These are phyloP conservation scores for Propithecus deckenii DNA, from an alignment of 2,797 vertebrate genomes.

Conservation along the genomic window DNA sequence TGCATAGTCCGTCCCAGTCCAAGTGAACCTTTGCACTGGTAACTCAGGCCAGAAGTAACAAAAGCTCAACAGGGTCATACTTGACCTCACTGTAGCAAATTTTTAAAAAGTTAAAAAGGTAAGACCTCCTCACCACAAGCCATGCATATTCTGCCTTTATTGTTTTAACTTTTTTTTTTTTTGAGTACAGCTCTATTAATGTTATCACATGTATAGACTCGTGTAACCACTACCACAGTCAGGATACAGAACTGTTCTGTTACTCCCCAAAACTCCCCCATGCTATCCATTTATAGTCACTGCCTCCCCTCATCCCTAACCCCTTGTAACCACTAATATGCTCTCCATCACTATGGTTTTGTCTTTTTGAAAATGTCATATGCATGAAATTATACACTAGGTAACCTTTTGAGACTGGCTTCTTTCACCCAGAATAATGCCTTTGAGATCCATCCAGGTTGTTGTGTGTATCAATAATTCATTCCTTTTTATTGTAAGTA, in stretches of 20 bases:
- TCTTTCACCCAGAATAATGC: conserved; percentile 44
- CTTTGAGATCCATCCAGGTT: conserved; percentile 56
- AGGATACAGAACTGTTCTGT: background rate
- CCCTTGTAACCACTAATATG: background rate
- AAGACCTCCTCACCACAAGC: background rate
- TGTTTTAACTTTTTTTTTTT: background rate
- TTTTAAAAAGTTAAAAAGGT: background rate
- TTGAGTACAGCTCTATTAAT: background rate
- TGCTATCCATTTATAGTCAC: background rate
- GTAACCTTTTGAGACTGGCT: conserved; percentile 53
- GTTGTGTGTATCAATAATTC: conserved; percentile 41
- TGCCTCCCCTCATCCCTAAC: background rate
- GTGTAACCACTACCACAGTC: background rate
- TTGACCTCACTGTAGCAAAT: background rate
- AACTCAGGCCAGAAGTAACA: conserved; percentile 18
- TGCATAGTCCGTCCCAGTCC: background rate
- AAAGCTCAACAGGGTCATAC: background rate
- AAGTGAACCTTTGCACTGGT: background rate
- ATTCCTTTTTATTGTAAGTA: conserved; percentile 33
- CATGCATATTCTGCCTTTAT: background rate
- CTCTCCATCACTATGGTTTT: background rate
- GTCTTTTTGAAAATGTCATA: conserved; percentile 46
- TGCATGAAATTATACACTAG: background rate
- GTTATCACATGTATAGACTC: background rate
- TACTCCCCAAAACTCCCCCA: background rate